Evolutionary conservation across 2,797 vertebrate genomes (phyloP), one percentile per base, ranked within the genome.

Genomic region (Stomatorhinus walkeri): DNA sequence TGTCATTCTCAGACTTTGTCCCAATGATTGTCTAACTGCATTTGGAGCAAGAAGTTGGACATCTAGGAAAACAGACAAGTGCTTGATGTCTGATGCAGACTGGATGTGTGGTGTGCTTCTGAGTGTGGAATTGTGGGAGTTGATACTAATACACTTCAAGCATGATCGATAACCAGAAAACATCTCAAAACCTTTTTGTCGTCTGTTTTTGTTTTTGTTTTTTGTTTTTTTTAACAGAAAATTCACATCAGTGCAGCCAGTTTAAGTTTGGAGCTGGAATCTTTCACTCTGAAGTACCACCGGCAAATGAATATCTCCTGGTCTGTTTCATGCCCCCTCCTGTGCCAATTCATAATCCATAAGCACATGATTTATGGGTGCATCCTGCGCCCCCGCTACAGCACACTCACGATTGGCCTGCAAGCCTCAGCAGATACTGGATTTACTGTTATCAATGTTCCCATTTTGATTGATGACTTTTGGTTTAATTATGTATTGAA

Each of bases 401-500:
- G 16, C 68, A 16, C 79, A 79, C 24, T 72, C 46, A 88, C 68
- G n/a, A 88, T 83, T 52, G 48, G 87, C 32, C 68, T 88, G 36
- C 88, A 28, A 61, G 54, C n/a, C 88, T 89, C 83, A 89, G 83
- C 54, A 52, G 90, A 94, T 94, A 95, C 95, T 94, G 94, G 93
- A 94, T 94, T 94, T 94, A 92, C 94, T 89, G 92, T 95, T 96
- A 95, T 96, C 95, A 95, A 95, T 95, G 94, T 95, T 95, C 94
- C 93, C 16, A 86, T 93, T 94, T 94, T 95, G 95, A 96, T 95
- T 95, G 95, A 95, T 95, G 94, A 94, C 93, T 94, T 94, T 94
- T 93, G 93, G 40, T 95, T 95, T 96, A 96, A 96, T 96, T 96
- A 96, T 96, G 95, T 96, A 96, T 96, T 94, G 95, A 95, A 95